Conservation (phyloP, 2,797 vertebrate species). For the Bufotes viridis region DNA sequence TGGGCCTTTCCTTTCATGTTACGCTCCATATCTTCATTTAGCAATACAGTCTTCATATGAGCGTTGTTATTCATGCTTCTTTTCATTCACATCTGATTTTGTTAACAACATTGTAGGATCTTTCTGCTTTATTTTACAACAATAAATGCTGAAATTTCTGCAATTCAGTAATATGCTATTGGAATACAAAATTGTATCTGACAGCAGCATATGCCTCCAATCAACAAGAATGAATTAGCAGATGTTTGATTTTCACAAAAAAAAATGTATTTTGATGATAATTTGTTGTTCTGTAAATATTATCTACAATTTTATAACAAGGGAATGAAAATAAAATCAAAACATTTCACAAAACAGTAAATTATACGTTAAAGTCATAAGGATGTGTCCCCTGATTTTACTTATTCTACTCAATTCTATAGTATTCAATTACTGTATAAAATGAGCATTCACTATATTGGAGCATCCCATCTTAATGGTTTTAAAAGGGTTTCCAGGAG, state of each 20-base stretch:
- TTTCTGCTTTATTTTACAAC: conserved; percentile 7
- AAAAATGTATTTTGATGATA: conserved; percentile 33
- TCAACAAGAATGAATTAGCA: conserved; percentile 34
- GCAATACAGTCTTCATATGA: not conserved
- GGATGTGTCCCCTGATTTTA: not conserved
- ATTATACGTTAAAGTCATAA: not conserved
- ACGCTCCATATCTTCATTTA: not conserved
- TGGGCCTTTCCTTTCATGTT: not conserved
- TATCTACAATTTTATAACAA: conserved; percentile 9
- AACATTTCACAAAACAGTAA: not conserved
- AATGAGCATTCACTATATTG: not conserved
- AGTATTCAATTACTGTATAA: not conserved
- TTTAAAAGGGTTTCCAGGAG: not conserved
- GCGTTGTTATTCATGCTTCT: not conserved
- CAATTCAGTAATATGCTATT: conserved; percentile 4
- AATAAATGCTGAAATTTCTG: conserved; percentile 17
- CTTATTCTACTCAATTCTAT: not conserved
- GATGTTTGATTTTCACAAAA: conserved; percentile 41
- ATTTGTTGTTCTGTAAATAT: conserved; percentile 32
- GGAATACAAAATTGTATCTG: conserved; percentile 42
- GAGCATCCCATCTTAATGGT: not conserved
- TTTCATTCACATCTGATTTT: not conserved
- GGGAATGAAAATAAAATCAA: not conserved
- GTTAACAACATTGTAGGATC: not conserved
- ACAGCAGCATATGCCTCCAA: conserved; percentile 37